Conservation (phyloP, 2,888 invertebrate species). For the Rhagonycha fulva region DNA sequence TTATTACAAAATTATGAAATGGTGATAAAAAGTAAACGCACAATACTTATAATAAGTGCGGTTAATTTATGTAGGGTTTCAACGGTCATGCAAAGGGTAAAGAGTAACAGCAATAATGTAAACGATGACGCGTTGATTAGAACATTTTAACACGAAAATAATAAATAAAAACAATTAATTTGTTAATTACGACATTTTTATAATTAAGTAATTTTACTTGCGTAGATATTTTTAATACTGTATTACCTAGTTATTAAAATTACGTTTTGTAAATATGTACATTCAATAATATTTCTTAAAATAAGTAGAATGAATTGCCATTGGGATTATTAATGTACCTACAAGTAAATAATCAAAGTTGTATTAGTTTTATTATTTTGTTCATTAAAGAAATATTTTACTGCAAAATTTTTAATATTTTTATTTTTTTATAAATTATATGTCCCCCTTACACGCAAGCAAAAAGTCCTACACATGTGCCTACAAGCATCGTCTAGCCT, state of each 20-base stretch:
- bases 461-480: too few relatives aligned
- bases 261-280: neutral
- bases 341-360: neutral
- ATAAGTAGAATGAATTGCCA: neutral
- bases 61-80: neutral
- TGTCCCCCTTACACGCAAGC: too few relatives aligned
- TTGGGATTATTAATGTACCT: neutral
- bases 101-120: neutral
- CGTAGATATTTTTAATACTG: neutral
- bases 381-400: neutral
- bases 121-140: neutral
- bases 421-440: too few relatives aligned
- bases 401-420: neutral
- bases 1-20: neutral
- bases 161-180: neutral
- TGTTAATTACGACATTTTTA: neutral
- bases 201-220: neutral
- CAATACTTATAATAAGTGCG: neutral
- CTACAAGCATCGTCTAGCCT: too few relatives aligned
- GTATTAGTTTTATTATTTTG: neutral
- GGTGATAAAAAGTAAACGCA: neutral
- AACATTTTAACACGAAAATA: neutral
- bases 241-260: neutral
- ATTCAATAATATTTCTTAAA: neutral
- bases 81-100: neutral